Conservation (phyloP, 2,113 vertebrate species). For the Gymnorhina tibicen region DNA sequence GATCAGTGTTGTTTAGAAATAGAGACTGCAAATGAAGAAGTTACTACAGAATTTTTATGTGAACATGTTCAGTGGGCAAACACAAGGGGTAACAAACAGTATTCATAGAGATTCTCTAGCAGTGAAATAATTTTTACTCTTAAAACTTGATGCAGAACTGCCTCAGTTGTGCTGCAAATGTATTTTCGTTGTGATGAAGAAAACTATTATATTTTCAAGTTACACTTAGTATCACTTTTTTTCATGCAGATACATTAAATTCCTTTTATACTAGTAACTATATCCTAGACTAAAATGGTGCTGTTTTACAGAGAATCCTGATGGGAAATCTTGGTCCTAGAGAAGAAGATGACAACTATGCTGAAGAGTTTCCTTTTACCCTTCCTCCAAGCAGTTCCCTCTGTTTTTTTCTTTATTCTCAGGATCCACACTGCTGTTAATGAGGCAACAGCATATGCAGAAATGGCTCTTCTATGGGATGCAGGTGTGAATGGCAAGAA, state of each 20-base stretch:
- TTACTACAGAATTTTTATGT: background rate
- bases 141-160: background rate
- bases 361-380: background rate
- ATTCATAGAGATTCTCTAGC: background rate
- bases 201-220: background rate
- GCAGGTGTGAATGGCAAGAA: background rate
- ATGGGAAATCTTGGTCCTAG: background rate
- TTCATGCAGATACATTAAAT: background rate
- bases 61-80: background rate
- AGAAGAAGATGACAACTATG: rapidly evolving
- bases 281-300: background rate
- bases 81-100: background rate
- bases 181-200: background rate
- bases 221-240: background rate
- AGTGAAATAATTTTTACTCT: background rate
- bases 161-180: background rate
- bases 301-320: background rate
- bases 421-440: background rate
- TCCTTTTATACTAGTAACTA: background rate
- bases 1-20: background rate
- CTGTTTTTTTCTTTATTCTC: background rate
- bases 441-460: background rate
- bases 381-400: background rate
- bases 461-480: background rate
- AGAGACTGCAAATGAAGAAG: background rate